phyloP scores from a whole-genome alignment of 64 coral and sea anemone genomes.

The Porites lutea region DNA sequence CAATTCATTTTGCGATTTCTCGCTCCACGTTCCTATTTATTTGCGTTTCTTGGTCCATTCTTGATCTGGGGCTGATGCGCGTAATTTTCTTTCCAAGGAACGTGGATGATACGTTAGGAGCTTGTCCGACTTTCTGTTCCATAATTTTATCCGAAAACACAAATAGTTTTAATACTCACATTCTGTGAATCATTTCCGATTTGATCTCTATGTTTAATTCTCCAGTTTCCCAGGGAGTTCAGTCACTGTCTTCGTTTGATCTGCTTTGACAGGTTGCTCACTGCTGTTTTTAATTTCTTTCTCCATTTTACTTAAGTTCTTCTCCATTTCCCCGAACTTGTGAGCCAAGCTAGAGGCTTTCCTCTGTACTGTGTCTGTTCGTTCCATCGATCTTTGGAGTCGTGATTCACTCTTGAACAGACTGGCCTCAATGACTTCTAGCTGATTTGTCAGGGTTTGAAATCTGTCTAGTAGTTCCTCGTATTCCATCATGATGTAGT shows the following conservation, averaged over 20 bases:
- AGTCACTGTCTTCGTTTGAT: not conserved
- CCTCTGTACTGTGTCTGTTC: not conserved
- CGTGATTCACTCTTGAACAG: not conserved
- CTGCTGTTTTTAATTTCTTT: not conserved
- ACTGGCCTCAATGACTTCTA: not conserved
- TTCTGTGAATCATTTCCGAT: not conserved
- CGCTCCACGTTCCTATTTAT: too few relatives aligned
- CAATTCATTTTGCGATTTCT: too few relatives aligned
- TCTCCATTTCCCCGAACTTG: not conserved
- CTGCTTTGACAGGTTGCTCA: not conserved
- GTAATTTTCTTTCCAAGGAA: too few relatives aligned
- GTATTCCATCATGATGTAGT: slow-evolving; percentile 20
- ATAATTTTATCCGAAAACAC: not conserved
- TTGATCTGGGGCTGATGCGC: too few relatives aligned
- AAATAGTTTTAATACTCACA: not conserved
- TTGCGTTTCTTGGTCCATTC: too few relatives aligned
- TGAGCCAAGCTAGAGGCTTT: not conserved
- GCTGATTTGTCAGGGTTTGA: not conserved
- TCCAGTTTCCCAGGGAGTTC: not conserved
- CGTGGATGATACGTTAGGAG: too few relatives aligned
- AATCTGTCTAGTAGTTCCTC: slow-evolving; percentile 7
- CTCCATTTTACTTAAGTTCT: not conserved
- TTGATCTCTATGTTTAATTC: not conserved
- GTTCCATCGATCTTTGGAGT: not conserved
- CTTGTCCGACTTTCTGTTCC: not conserved